Evolutionary conservation across 2,888 invertebrate species (phyloP), one percentile per base, ranked within the genome.

Genomic region (Oscheius sp.): DNA sequence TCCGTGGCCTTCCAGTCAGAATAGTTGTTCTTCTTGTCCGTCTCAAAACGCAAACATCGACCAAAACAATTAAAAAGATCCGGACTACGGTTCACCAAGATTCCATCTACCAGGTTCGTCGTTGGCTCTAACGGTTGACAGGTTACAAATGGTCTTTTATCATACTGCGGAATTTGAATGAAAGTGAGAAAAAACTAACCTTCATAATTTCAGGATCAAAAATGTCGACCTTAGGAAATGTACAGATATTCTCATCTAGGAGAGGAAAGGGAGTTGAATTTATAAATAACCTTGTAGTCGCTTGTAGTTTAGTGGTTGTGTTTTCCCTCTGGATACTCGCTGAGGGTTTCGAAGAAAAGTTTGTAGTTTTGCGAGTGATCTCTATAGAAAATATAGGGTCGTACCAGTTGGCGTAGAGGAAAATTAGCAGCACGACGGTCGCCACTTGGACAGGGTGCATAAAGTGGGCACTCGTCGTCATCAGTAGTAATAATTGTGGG

Each of bases 161-260:
- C 51, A 21, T 55, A 68, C 68, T 68, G 10, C 35, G 55, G 35
- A 1, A 53, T n/a, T 9, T 32, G 2, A 9, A 10, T 21, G 10
- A 53, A 21, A 21, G 21, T 21, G 11, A 29, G 55, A 53, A 35
- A n/a, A 29, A 55, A 10, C 3, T 35, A n/a, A 68, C 68, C 42
- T 13, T 68, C 68, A 55, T 68, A 21, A 68, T 68, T 35, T 53
- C 68, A n/a, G 68, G 68, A 21, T 68, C 55, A n/a, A 68, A 68
- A 35, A 32, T 11, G 42, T 68, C 55, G 37, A 68, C 33, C 35
- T 68, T 1, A 2, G 68, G 55, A 35, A 53, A 55, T 9, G 53
- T 35, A 55, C 68, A 68, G 7, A 55, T 29, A 37, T 68, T 55
- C 10, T 55, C 55, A 21, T 29, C 7, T 7, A 42, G 42, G 42